Conservation (phyloP, 2,888 invertebrate species). For the Stomorhina lunata region DNA sequence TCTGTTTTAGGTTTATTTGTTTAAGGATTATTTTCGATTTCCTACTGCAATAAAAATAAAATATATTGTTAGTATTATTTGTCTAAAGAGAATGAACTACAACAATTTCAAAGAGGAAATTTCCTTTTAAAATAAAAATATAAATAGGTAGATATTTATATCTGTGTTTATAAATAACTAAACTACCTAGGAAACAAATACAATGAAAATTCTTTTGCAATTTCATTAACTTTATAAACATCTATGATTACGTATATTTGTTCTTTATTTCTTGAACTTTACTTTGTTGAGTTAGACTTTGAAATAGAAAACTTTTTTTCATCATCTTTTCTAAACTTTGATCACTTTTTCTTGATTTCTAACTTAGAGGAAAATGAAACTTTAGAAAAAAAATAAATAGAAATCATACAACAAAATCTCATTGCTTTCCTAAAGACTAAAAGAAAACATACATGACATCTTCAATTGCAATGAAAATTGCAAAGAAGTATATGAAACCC, state of each 20-base stretch:
- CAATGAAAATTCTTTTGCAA: neutral
- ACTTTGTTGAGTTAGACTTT: conserved; percentile 26
- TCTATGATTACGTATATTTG: neutral
- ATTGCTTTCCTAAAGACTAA: neutral
- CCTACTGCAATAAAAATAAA: neutral
- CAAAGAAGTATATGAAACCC: neutral
- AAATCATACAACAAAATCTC: neutral
- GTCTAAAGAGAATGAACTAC: neutral
- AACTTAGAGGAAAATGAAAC: neutral
- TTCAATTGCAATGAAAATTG: conserved; percentile 30
- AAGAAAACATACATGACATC: conserved; percentile 32
- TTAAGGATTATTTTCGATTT: neutral
- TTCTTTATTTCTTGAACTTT: neutral
- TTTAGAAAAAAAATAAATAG: neutral
- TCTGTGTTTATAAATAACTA: too few relatives aligned
- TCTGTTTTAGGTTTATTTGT: conserved; percentile 4
- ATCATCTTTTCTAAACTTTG: neutral
- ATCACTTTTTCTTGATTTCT: neutral
- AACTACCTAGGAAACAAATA: neutral
- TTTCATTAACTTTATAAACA: conserved; percentile 42
- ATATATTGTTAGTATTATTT: neutral
- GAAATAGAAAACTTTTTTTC: neutral
- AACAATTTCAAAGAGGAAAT: neutral
- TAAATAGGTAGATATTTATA: too few relatives aligned
- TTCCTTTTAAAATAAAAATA: neutral